Conservation (phyloP, 2,113 vertebrate species). For the Empidonax traillii region DNA sequence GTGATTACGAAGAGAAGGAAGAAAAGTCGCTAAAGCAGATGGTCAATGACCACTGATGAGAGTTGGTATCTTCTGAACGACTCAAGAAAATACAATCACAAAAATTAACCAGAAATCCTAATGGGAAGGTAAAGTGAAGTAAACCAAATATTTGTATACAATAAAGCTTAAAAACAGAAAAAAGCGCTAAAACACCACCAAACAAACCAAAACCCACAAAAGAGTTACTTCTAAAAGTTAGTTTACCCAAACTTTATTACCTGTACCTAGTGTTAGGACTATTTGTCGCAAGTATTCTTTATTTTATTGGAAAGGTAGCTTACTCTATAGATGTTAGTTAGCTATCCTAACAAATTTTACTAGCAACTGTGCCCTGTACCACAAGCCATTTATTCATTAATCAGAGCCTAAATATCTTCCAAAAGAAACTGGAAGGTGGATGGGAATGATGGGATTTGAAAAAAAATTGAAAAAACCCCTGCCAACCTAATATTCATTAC, state of each 20-base stretch:
- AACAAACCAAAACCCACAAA: background rate
- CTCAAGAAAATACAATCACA: background rate
- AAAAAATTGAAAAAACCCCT: background rate
- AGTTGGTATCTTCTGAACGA: background rate
- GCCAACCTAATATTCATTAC: background rate
- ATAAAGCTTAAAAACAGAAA: background rate
- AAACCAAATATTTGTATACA: rapidly evolving
- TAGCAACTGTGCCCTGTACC: background rate
- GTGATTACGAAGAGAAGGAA: background rate
- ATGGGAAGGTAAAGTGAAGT: background rate
- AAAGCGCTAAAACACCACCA: background rate
- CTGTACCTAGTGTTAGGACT: background rate
- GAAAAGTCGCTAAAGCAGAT: background rate
- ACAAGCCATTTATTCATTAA: background rate
- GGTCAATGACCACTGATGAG: background rate
- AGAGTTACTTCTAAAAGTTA: background rate
- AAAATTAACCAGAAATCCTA: background rate
- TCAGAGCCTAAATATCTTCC: background rate
- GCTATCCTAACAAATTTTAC: background rate
- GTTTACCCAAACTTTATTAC: background rate
- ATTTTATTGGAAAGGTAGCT: background rate
- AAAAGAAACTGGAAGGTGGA: background rate
- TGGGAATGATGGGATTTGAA: background rate
- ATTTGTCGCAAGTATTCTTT: background rate
- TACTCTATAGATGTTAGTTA: background rate